A percentile compares a stretch with the other conserved stretches of the same genome.
phyloP scores from a whole-genome alignment of 92 coral and sea anemone genomes.

The Palythoa grandis region DNA sequence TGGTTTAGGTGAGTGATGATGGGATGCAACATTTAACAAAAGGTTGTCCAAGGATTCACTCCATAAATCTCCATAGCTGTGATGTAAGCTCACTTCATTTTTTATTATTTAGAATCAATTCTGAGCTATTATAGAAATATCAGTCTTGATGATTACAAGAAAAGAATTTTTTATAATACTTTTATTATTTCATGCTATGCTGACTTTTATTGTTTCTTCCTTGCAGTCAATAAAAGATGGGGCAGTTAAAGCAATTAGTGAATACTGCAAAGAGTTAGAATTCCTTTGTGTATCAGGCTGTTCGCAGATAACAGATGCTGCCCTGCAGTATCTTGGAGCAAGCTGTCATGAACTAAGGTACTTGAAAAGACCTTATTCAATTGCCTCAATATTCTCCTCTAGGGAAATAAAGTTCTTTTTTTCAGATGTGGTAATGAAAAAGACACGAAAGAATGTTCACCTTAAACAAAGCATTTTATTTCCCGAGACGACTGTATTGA shows the following conservation, averaged over 20 bases:
- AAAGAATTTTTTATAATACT: no score
- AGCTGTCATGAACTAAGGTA: conserved; percentile 94
- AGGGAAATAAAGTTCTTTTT: no score
- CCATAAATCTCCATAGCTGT: conserved; percentile 90
- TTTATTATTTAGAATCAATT: not conserved
- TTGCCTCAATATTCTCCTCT: no score
- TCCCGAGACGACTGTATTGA: no score
- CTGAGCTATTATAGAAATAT: no score
- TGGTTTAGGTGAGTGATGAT: conserved; percentile 82
- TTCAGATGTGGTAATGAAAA: no score
- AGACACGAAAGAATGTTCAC: no score
- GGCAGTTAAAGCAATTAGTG: conserved; percentile 81
- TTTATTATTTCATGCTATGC: not conserved
- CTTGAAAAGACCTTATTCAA: not conserved
- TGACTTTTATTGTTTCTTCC: not conserved
- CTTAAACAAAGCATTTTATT: no score
- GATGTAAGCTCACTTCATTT: conserved; percentile 65
- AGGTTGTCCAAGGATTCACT: conserved; percentile 74
- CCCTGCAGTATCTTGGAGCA: conserved; percentile 83
- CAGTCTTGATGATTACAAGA: no score
- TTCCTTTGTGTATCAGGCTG: conserved; percentile 98
- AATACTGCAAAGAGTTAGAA: conserved; percentile 76
- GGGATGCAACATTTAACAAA: conserved; percentile 87
- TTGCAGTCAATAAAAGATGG: conserved; percentile 82
- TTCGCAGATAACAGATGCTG: conserved; percentile 87